Evolutionary conservation across 2,113 vertebrate species (phyloP).

Genomic region (Datnioides undecimradiatus): DNA sequence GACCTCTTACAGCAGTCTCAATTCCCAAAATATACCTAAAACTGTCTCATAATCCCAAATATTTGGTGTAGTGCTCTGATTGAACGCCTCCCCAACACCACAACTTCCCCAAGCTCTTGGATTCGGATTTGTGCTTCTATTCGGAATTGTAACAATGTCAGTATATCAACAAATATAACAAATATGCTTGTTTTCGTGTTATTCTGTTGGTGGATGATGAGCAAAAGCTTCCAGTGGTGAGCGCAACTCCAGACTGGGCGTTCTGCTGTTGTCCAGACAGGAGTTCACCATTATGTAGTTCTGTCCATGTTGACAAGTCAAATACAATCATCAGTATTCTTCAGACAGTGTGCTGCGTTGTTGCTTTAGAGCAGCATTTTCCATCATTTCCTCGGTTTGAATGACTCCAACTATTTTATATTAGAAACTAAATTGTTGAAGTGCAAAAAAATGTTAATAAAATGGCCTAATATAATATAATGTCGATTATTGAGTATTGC

Average conservation of each 20-base stretch:
- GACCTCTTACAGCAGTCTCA: not conserved
- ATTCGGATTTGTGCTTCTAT: not conserved
- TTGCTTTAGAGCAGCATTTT: not conserved
- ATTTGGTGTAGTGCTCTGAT: too few relatives aligned
- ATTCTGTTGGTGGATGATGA: too few relatives aligned
- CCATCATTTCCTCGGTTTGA: slow-evolving; percentile 5
- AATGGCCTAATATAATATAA: not conserved
- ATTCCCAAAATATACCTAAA: not conserved
- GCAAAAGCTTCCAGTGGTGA: not conserved
- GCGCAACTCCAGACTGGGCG: slow-evolving; percentile 13
- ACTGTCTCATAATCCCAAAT: not conserved
- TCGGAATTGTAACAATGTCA: not conserved
- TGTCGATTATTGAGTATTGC: too few relatives aligned
- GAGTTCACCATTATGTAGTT: not conserved
- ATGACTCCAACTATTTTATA: too few relatives aligned
- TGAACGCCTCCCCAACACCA: too few relatives aligned
- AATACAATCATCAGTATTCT: not conserved
- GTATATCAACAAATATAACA: too few relatives aligned
- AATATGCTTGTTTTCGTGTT: too few relatives aligned
- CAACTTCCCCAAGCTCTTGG: not conserved
- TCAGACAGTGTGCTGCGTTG: slow-evolving; percentile 5
- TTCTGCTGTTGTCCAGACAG: slow-evolving; percentile 34
- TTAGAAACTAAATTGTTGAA: too few relatives aligned
- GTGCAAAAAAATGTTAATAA: not conserved
- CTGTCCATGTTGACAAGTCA: slow-evolving; percentile 8